Percentiles rank a stretch among this genome's conserved stretches.
phyloP scores from a whole-genome alignment of 2,113 vertebrate species.

The Boulengeromyrus knoepffleri region DNA sequence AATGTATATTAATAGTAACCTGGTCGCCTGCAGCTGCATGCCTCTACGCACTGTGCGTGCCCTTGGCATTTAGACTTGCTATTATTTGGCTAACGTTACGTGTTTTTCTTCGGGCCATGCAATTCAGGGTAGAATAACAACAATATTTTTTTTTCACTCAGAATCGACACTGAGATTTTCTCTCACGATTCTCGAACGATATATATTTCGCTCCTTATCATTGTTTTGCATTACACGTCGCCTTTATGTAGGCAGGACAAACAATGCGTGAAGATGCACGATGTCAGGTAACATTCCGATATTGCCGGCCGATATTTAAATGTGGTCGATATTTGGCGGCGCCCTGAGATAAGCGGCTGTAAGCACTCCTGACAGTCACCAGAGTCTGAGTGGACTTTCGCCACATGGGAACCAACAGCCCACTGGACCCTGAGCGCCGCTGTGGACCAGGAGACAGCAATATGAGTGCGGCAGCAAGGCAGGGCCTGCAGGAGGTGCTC shows the following conservation, averaged over 20 bases:
- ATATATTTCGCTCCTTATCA: not conserved
- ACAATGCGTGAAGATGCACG: not conserved
- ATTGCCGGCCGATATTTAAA: not conserved
- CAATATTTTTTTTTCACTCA: not conserved
- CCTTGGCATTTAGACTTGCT: not conserved
- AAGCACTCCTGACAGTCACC: not conserved
- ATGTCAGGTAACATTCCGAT: not conserved
- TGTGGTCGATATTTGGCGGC: not conserved
- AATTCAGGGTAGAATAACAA: not conserved
- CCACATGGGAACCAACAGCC: not conserved
- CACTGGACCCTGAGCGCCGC: not conserved
- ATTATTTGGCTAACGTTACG: not conserved
- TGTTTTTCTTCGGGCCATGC: not conserved
- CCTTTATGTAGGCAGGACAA: not conserved
- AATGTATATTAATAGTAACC: not conserved
- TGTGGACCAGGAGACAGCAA: not conserved
- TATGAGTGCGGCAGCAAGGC: not conserved
- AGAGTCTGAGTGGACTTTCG: not conserved
- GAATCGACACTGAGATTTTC: not conserved
- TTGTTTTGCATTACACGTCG: not conserved
- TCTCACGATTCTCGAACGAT: not conserved
- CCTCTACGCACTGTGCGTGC: not conserved
- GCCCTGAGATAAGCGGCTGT: not conserved
- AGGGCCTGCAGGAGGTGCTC: not conserved
- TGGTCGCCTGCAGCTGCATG: not conserved